A percentile compares a stretch with the other conserved stretches of the same genome.
Conservation (phyloP, 2,113 vertebrate genomes). For the Corydoras sp. region DNA sequence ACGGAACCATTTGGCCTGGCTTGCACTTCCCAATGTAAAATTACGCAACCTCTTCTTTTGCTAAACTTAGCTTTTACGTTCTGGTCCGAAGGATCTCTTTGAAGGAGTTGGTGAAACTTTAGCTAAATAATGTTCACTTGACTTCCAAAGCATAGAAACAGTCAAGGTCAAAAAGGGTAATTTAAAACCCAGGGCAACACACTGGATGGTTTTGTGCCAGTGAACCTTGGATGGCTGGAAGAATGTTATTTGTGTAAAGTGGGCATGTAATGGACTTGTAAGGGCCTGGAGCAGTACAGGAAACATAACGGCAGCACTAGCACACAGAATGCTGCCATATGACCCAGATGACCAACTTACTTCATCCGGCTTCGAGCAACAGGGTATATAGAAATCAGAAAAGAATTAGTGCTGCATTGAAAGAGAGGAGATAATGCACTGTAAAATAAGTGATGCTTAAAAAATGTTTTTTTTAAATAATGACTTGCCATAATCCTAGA, state of each 20-base stretch:
- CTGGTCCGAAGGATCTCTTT: constrained; percentile 30
- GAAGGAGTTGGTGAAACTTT: constrained; percentile 55
- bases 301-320: constrained; percentile 45
- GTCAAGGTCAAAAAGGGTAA: constrained; percentile 55
- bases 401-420: neutral
- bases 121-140: constrained; percentile 43
- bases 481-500: too few relatives aligned
- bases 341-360: constrained; percentile 33
- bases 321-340: constrained; percentile 40
- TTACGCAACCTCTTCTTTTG: constrained; percentile 10
- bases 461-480: neutral
- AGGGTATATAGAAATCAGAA: constrained; percentile 9
- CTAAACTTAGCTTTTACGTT: constrained; percentile 36
- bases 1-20: neutral
- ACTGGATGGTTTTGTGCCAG: constrained; percentile 48
- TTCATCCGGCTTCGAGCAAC: constrained; percentile 2
- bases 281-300: constrained; percentile 54
- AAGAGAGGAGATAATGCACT: neutral
- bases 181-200: constrained; percentile 44
- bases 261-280: constrained; percentile 66
- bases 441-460: neutral
- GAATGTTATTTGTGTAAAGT: constrained; percentile 61
- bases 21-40: neutral
- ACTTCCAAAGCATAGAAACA: constrained; percentile 25
- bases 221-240: constrained; percentile 56